Conservation (phyloP, 2,797 vertebrate species). For the Enteromius viviparus region DNA sequence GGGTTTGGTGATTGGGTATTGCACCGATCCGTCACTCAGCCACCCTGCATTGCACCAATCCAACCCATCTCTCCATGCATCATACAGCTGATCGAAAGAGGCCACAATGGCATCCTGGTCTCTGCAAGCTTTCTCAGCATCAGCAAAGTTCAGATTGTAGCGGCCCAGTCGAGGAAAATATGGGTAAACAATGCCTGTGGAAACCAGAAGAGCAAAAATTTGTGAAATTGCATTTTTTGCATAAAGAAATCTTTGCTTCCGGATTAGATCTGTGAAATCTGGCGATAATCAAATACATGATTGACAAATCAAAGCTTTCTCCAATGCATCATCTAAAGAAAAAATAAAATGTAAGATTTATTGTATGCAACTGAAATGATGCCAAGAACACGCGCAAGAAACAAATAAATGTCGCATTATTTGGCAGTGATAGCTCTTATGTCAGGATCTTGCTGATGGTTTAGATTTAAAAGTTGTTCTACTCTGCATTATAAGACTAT, state of each 20-base stretch:
- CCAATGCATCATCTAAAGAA: background rate
- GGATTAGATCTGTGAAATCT: background rate
- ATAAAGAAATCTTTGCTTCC: background rate
- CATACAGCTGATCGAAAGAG: conserved; percentile 91
- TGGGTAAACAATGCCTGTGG: conserved; percentile 88
- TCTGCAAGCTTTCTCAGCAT: conserved; percentile 84
- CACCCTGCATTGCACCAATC: conserved; percentile 99
- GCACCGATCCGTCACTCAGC: conserved; percentile 92
- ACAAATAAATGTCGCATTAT: conserved; percentile 29
- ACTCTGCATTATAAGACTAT: conserved; percentile 20
- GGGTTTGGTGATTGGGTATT: conserved; percentile 92
- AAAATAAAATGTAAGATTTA: background rate
- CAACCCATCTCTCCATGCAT: conserved; percentile 88
- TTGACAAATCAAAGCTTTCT: background rate
- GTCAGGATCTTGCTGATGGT: conserved; percentile 20
- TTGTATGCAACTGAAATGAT: background rate
- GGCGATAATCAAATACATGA: background rate
- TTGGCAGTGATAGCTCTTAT: conserved; percentile 17
- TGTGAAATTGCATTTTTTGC: background rate
- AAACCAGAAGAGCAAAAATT: background rate
- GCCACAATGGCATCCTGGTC: conserved; percentile 90
- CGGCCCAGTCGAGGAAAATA: conserved; percentile 89
- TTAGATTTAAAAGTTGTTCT: conserved; percentile 15
- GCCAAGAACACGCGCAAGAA: background rate
- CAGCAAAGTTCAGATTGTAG: conserved; percentile 92